phyloP scores from a whole-genome alignment of 2,888 invertebrate species.

The Lasius platythorax region DNA sequence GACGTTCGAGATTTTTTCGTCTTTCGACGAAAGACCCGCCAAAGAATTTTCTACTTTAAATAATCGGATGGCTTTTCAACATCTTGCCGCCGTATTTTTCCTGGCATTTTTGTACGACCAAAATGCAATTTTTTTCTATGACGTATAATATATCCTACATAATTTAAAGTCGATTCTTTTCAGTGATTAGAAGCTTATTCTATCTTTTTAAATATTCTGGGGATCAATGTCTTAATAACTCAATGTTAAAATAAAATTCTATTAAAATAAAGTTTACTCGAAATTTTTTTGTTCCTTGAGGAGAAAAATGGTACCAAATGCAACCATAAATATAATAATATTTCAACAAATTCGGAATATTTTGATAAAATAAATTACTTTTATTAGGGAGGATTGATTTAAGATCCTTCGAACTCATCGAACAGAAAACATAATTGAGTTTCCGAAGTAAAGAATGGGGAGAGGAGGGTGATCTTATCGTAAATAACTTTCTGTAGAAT shows the following conservation, averaged over 20 bases:
- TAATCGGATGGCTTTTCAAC: not conserved
- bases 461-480: not conserved
- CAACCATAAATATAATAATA: not conserved
- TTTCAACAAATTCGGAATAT: not conserved
- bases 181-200: not conserved
- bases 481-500: not conserved
- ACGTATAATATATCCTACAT: not conserved
- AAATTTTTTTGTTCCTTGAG: not conserved
- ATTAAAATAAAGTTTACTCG: not conserved
- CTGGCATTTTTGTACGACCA: not conserved
- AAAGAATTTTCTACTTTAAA: slow-evolving; percentile 17
- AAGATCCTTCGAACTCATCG: not conserved
- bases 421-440: not conserved
- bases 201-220: not conserved
- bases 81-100: not conserved
- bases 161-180: not conserved
- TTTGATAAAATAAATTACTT: not conserved
- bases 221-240: not conserved
- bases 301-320: not conserved
- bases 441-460: not conserved
- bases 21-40: not conserved
- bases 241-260: not conserved
- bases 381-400: not conserved
- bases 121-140: not conserved
- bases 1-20: not conserved